Base-by-base conservation (phyloP, 1,140 invertebrate species). In the Pararge aegeria region DNA sequence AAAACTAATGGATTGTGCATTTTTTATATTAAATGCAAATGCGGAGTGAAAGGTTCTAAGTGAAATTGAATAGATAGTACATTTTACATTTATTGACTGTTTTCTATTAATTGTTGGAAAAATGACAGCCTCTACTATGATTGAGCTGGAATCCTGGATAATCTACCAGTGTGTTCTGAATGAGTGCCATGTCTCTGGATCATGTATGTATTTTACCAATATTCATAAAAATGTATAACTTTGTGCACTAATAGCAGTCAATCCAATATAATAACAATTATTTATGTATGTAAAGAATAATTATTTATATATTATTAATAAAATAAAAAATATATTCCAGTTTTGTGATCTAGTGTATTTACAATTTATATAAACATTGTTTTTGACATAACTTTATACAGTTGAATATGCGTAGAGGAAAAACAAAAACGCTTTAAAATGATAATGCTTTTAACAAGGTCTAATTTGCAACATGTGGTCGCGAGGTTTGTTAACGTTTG, bases 81-180 rank as follows among this genome's bases (percentile, higher is more conserved):
- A 66, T 65, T 66, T 71, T 73, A 61, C 20, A 59, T 70, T 70
- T 58, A 73, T 74, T 75, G 66, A 68, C 65, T 69, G 46, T 72
- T 55, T 37, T 34, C 55, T 42, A 34, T 34, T 34, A 42, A 42
- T 62, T 49, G 40, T 37, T 20, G 68, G 59, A 63, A 90, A 81
- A 73, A 92, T 92, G 92, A 90, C 91, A 60, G 88, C 83, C 13
- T 83, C 85, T 48, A 87, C 91, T 10, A 92, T 92, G 83, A 90
- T 92, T 55, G 92, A 93, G 73, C 67, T 93, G 67, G 92, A 93
- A 71, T 91, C 91, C 70, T 93, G 92, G 92, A 83, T 93, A 62
- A 92, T 92, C 72, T 93, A 93, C 74, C 92, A 93, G 67, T 93
- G 90, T 82, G 91, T 93, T 54, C 84, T 91, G 53, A 92, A 91